phyloP scores from a whole-genome alignment of 2,888 invertebrate genomes.

The Pseudeuparius sepicola region DNA sequence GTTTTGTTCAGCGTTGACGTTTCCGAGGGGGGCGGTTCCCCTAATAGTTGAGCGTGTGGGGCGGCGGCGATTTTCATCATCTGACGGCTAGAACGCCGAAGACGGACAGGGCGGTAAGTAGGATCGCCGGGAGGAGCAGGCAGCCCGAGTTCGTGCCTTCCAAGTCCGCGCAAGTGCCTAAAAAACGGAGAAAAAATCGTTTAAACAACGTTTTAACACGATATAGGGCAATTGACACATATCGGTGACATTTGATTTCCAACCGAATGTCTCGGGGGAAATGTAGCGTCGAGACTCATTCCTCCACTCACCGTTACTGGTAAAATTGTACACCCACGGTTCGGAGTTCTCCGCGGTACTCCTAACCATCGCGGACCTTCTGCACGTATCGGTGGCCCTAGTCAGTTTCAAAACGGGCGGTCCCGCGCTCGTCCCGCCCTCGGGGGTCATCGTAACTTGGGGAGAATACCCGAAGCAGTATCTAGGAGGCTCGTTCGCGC shows the following conservation, averaged over 20 bases:
- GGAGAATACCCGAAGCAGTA: slow-evolving; percentile 54
- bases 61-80: slow-evolving; percentile 32
- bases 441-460: slow-evolving; percentile 25
- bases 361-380: slow-evolving; percentile 45
- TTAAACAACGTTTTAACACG: background rate
- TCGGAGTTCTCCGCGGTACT: slow-evolving; percentile 44
- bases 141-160: slow-evolving; percentile 18
- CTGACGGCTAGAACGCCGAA: slow-evolving; percentile 28
- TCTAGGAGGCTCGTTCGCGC: slow-evolving; percentile 43
- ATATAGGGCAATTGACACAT: background rate
- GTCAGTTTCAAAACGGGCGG: slow-evolving; percentile 40
- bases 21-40: no score
- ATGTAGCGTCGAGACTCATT: background rate
- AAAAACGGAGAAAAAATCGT: background rate
- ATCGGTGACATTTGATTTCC: background rate
- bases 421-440: slow-evolving; percentile 29
- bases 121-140: slow-evolving; percentile 26
- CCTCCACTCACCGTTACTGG: slow-evolving; percentile 49
- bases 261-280: slow-evolving; percentile 1
- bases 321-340: slow-evolving; percentile 60
- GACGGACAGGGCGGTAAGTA: slow-evolving; percentile 26
- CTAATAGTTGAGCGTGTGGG: slow-evolving; percentile 31
- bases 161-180: background rate
- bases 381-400: slow-evolving; percentile 48
- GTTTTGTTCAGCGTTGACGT: no score